These are phyloP conservation scores for Luperina testacea DNA, from an alignment of 2,888 invertebrate species.

Conservation along the genomic window DNA sequence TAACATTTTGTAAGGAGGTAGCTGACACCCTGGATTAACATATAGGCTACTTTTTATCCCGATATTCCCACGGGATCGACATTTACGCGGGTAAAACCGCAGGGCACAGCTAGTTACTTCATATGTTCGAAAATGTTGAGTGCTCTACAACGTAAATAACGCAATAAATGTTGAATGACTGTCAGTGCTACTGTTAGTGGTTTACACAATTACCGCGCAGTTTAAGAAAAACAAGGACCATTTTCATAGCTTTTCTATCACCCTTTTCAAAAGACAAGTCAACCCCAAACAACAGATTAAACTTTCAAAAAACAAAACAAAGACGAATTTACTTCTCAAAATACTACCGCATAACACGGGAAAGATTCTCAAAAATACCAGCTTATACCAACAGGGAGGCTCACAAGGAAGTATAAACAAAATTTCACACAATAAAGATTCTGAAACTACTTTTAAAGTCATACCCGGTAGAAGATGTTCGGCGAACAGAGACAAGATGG, in stretches of 20 bases:
- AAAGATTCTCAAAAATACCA: constrained; percentile 9
- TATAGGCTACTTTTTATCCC: no score
- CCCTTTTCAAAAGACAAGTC: background rate
- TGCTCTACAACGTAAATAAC: background rate
- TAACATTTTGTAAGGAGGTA: no score
- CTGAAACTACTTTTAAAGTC: constrained; percentile 60
- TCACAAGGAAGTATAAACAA: constrained; percentile 47
- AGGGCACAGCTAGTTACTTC: background rate
- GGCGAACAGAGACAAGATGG: constrained; percentile 15
- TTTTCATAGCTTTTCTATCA: background rate
- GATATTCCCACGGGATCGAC: no score
- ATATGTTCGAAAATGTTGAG: background rate
- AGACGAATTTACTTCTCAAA: constrained; percentile 25
- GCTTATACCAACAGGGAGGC: background rate
- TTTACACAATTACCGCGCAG: background rate
- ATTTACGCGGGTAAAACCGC: no score
- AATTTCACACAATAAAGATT: constrained; percentile 46
- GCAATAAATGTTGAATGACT: background rate
- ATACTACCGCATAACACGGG: constrained; percentile 15
- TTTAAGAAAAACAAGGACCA: background rate
- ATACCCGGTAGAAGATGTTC: constrained; percentile 33
- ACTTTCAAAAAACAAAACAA: background rate
- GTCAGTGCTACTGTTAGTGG: background rate
- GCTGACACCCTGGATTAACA: no score
- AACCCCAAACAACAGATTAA: background rate